Percentiles rank a stretch among this genome's conserved stretches.
Evolutionary conservation across 2,113 vertebrate species (phyloP).

Genomic region (Empidonax traillii): DNA sequence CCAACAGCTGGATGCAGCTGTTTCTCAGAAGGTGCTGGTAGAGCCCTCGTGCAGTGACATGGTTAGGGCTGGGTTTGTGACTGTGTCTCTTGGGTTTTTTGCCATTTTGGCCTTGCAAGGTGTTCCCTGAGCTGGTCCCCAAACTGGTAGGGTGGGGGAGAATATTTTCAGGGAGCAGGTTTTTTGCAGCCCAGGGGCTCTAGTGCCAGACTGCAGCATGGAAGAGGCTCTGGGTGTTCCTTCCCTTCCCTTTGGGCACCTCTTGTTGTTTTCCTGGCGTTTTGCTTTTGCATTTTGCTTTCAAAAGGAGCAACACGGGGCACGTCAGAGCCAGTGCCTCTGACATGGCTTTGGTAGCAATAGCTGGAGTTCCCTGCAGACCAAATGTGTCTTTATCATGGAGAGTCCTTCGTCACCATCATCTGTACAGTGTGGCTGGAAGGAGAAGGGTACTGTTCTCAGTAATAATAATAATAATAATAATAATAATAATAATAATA

Average conservation of each 20-base stretch:
- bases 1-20: not conserved
- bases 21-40: not conserved
- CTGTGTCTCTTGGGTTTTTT: not conserved
- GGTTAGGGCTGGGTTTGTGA: accelerated
- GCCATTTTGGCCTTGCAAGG: not conserved
- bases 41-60: not conserved
- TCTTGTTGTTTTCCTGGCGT: accelerated
- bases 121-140: not conserved
- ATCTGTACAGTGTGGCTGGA: not conserved
- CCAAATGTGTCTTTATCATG: not conserved
- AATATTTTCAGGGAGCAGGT: not conserved
- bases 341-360: not conserved
- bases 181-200: not conserved
- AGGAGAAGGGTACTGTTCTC: not conserved
- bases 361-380: not conserved
- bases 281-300: not conserved
- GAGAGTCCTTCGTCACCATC: not conserved
- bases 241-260: not conserved
- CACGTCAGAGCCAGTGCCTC: not conserved
- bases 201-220: accelerated
- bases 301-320: not conserved
- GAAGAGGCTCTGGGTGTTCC: not conserved
- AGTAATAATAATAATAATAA: not conserved
- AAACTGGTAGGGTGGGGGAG: not conserved
- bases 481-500: not conserved